Base-by-base conservation (phyloP, 2,888 invertebrate genomes). In the Pandemis heparana region DNA sequence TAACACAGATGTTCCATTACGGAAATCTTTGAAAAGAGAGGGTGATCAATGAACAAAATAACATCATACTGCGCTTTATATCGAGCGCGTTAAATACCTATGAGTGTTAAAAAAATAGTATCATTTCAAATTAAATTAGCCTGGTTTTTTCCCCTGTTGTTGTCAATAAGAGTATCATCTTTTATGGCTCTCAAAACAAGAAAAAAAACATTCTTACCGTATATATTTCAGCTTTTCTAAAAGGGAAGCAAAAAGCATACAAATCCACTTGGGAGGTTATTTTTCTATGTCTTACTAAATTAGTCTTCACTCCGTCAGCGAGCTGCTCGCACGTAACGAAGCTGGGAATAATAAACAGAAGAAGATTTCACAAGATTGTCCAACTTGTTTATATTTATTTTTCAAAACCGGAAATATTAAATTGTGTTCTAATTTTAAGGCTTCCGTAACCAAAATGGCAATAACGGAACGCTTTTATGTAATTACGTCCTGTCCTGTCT, bases 1-100 rank as follows among this genome's bases (percentile, higher is more conserved):
- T 69, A 70, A 75, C 71, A 72, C 72, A 72, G 72, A 69, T 75
- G 66, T 75, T 75, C 71, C 72, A 75, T 75, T 75, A 72, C 65
- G 46, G 16, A 65, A 53, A 60, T 67, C 51, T 18, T 62, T 62
- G 62, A 14, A 62, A 48, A 68, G 46, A 60, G 10, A 9, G 39
- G 51, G 51, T 14, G n/a, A 68, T 16, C 39, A 43, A 48, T 64
- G 48, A 46, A 46, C 14, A 46, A 10, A 10, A 12, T 1, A 14
- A 10, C 12, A 46, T 32, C 5, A 43, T 43, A 43, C 43, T 43
- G 43, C 12, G 12, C 43, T 5, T 43, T 43, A 43, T 43, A 41
- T 41, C 8, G 41, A 0, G 41, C 10, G 8, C 7, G 9, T 41
- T 41, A 41, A 41, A 41, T 41, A n/a, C n/a, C n/a, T n/a, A 9